phyloP scores from a whole-genome alignment of 1,140 invertebrate genomes.

The Dryas iulia region DNA sequence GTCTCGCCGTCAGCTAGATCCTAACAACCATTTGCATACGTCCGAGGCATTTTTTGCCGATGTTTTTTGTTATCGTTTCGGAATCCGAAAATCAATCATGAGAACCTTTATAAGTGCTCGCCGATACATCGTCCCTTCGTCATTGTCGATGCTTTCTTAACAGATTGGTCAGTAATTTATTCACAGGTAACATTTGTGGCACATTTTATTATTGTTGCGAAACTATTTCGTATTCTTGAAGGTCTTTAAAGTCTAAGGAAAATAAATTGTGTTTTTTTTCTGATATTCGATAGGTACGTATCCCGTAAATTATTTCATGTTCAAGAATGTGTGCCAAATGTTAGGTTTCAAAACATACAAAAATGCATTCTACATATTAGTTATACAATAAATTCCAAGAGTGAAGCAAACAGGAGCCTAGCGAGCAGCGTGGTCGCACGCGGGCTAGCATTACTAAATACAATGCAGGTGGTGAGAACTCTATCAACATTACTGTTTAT shows the following conservation, averaged over 20 bases:
- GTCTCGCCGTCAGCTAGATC: neutral
- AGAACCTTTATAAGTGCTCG: constrained; percentile 30
- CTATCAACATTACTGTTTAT: neutral
- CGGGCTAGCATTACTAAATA: neutral
- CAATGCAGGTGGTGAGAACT: constrained; percentile 1
- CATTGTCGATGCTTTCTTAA: constrained; percentile 4
- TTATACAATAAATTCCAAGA: neutral
- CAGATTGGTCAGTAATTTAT: constrained; percentile 22
- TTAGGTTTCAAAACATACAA: too few species aligned
- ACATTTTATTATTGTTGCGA: neutral
- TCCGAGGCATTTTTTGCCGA: constrained; percentile 41
- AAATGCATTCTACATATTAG: neutral
- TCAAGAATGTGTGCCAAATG: neutral
- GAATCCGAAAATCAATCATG: constrained; percentile 47
- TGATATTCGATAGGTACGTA: too few species aligned
- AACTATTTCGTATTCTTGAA: neutral
- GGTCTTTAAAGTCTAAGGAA: neutral
- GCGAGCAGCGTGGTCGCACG: neutral
- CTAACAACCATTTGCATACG: constrained; percentile 51
- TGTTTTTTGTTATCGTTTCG: constrained; percentile 36
- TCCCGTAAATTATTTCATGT: neutral
- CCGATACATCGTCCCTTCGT: constrained; percentile 10
- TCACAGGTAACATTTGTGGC: constrained; percentile 21
- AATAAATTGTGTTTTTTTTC: neutral
- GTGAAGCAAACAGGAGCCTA: neutral